Conservation (phyloP, 2,113 vertebrate genomes). For the Quiscalus mexicanus region DNA sequence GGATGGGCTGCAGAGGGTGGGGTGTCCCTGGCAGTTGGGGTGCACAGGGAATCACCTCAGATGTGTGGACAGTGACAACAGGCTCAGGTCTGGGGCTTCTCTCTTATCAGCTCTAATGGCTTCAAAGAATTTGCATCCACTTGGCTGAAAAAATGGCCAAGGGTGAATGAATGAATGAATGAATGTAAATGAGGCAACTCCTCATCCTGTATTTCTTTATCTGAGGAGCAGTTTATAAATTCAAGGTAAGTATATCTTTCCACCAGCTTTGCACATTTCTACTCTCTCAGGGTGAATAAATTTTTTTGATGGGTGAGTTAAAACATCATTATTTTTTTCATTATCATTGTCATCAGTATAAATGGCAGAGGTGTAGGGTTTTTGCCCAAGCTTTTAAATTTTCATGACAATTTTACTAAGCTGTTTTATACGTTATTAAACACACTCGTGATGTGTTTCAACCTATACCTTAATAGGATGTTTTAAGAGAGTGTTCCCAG, state of each 20-base stretch:
- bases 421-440: constrained; percentile 70
- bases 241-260: constrained; percentile 62
- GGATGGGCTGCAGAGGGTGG: neutral
- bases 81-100: neutral
- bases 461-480: constrained; percentile 28
- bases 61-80: neutral
- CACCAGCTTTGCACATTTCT: constrained; percentile 42
- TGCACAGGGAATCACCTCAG: neutral
- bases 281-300: constrained; percentile 63
- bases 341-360: constrained; percentile 69
- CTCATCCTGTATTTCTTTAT: constrained; percentile 38
- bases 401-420: constrained; percentile 71
- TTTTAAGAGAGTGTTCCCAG: constrained; percentile 49
- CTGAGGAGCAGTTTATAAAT: constrained; percentile 63
- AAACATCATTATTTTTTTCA: constrained; percentile 70
- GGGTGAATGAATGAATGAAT: neutral
- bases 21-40: neutral
- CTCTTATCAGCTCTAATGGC: neutral
- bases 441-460: constrained; percentile 64
- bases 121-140: neutral
- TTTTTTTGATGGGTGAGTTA: constrained; percentile 67
- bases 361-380: constrained; percentile 58
- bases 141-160: constrained; percentile 17
- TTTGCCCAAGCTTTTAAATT: constrained; percentile 69
- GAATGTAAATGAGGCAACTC: constrained; percentile 37